phyloP scores from a whole-genome alignment of 2,113 vertebrate species.

The Vanacampus margaritifer region DNA sequence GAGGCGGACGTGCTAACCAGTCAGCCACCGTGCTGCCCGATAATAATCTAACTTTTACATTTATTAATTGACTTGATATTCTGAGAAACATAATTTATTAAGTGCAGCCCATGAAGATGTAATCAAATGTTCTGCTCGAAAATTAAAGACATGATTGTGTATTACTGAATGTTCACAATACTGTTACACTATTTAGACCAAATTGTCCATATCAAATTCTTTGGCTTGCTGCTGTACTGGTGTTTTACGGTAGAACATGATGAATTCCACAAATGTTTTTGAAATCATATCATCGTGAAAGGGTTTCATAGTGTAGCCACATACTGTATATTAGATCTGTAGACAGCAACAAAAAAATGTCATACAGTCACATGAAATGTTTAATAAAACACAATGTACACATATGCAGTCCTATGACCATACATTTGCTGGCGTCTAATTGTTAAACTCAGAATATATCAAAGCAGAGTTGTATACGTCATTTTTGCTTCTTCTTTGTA shows the following conservation, averaged over 20 bases:
- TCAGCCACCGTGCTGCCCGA: too few species aligned
- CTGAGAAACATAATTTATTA: not conserved
- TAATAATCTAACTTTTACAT: too few species aligned
- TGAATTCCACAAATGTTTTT: constrained; percentile 56
- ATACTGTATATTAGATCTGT: constrained; percentile 38
- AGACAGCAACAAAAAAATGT: constrained; percentile 58
- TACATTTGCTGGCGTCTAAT: constrained; percentile 74
- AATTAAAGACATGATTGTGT: constrained; percentile 44
- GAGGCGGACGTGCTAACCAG: too few species aligned
- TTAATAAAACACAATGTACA: constrained; percentile 82
- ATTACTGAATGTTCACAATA: constrained; percentile 43
- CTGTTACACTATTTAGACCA: constrained; percentile 48
- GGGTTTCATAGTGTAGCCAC: constrained; percentile 43
- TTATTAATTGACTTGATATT: too few species aligned
- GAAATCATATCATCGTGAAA: constrained; percentile 41
- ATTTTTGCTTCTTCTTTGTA: constrained; percentile 51
- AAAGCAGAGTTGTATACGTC: constrained; percentile 58
- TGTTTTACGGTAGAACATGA: constrained; percentile 39
- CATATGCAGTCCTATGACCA: constrained; percentile 78
- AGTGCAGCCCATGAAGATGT: constrained; percentile 27
- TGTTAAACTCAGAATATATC: constrained; percentile 70
- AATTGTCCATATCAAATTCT: constrained; percentile 51
- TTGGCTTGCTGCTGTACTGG: constrained; percentile 42
- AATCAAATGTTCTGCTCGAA: constrained; percentile 12
- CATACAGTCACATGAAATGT: constrained; percentile 73